Percentiles rank a stretch among this genome's conserved stretches.
Evolutionary conservation across 1,140 invertebrate genomes (phyloP).

Genomic region (Arion vulgaris): DNA sequence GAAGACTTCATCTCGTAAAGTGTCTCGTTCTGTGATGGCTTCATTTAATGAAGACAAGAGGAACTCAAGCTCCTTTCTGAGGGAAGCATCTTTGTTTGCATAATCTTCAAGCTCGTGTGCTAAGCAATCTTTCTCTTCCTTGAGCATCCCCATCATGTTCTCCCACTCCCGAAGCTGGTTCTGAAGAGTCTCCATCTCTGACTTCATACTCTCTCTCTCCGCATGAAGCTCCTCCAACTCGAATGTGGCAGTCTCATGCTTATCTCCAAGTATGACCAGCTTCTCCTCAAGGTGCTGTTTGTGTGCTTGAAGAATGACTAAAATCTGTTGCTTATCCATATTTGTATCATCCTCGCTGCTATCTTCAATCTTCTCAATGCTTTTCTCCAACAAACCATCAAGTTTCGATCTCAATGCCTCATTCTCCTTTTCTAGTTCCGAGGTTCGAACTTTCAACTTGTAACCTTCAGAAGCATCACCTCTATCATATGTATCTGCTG

Average conservation of each 20-base stretch:
- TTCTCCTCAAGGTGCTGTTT: constrained; percentile 42
- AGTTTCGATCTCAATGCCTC: constrained; percentile 1
- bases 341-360: background rate
- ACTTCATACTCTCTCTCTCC: constrained; percentile 44
- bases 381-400: constrained; percentile 15
- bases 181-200: constrained; percentile 45
- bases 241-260: constrained; percentile 43
- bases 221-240: constrained; percentile 48
- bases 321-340: constrained; percentile 13
- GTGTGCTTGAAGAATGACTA: constrained; percentile 39
- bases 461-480: background rate
- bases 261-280: constrained; percentile 37
- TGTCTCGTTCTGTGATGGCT: constrained; percentile 61
- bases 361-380: background rate
- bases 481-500: background rate
- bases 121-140: constrained; percentile 62
- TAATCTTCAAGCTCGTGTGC: constrained; percentile 61
- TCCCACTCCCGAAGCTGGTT: constrained; percentile 77
- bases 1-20: constrained; percentile 62
- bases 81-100: constrained; percentile 55
- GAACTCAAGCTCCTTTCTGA: constrained; percentile 64
- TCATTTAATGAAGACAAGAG: constrained; percentile 59
- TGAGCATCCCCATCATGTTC: constrained; percentile 65
- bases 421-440: constrained; percentile 27
- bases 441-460: constrained; percentile 21